Base-by-base conservation (phyloP, 2,113 vertebrate genomes). In the Agelaius phoeniceus region DNA sequence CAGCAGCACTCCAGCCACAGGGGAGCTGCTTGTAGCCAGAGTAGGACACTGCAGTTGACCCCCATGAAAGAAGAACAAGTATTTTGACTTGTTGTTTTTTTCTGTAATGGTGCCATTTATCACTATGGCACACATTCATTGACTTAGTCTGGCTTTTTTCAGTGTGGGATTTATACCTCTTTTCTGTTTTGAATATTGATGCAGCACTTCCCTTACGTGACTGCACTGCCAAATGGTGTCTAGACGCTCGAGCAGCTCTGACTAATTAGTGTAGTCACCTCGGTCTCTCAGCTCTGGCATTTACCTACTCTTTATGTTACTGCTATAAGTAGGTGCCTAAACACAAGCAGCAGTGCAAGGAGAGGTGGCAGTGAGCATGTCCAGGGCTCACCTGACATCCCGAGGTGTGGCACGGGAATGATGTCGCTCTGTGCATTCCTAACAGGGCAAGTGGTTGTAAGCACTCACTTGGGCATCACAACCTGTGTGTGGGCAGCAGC, bases 161-260 rank as follows among this genome's bases (percentile, higher is more conserved):
- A 48, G 84, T 71, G 71, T 94, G 9, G 66, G 89, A 90, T 92
- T 87, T 93, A 89, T 96, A 73, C 72, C 83, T 37, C 84, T 88
- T 52, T 89, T 72, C 93, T 90, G 87, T 21, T 94, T 89, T 95
- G 90, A 96, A 94, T 96, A 92, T 96, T 96, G 94, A 97, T 97
- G 89, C 81, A 74, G 84, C 74, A 37, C 68, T 93, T 87, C 78
- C 79, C 84, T 91, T 93, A 94, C 57, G 44, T 94, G 94, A 82
- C 94, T 94, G 13, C 75, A 43, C 63, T 71, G 93, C 94, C 92
- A 97, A 97, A 93, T 94, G 93, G 92, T 97, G 94, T 96, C 96
- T 97, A 94, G 96, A 94, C 87, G 0, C 87, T 65, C 23, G 65
- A 94, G 92, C 94, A 71, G 92, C 85, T 91, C 95, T 93, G 90